Evolutionary conservation across 2,113 vertebrate genomes (phyloP).

Genomic region (Hemiscyllium ocellatum): DNA sequence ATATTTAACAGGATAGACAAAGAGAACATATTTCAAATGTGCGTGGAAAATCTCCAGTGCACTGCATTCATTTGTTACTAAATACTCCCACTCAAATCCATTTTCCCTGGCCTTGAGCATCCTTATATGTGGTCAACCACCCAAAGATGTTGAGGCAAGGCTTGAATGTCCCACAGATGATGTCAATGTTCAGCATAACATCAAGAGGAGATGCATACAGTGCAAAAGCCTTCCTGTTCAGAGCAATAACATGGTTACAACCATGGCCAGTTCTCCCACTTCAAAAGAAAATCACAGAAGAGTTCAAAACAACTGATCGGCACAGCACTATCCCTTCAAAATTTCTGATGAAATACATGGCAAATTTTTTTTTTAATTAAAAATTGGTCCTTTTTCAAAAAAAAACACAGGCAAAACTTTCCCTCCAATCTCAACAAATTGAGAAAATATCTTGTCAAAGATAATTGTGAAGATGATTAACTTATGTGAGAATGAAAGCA

Average conservation of each 20-base stretch:
- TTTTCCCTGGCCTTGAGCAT: background rate
- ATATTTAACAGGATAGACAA: background rate
- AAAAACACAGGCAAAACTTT: background rate
- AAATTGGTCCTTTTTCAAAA: background rate
- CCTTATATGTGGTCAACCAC: background rate
- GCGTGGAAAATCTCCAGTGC: too few relatives aligned
- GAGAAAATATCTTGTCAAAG: background rate
- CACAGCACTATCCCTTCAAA: background rate
- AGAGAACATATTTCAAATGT: background rate
- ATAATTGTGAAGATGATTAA: background rate
- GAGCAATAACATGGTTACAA: background rate
- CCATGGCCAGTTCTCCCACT: background rate
- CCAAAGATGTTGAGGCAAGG: background rate
- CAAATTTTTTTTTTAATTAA: background rate
- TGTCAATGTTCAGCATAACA: background rate
- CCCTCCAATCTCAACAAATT: slow-evolving; percentile 8
- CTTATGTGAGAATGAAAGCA: background rate
- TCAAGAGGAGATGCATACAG: background rate
- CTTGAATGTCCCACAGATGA: background rate
- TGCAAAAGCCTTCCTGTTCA: background rate
- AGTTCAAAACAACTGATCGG: background rate
- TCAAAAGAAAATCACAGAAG: background rate
- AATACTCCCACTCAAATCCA: background rate
- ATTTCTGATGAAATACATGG: background rate
- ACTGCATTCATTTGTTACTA: background rate